phyloP scores from a whole-genome alignment of 37 sponge, comb jelly and placozoan genomes.

The Geodia barretti region DNA sequence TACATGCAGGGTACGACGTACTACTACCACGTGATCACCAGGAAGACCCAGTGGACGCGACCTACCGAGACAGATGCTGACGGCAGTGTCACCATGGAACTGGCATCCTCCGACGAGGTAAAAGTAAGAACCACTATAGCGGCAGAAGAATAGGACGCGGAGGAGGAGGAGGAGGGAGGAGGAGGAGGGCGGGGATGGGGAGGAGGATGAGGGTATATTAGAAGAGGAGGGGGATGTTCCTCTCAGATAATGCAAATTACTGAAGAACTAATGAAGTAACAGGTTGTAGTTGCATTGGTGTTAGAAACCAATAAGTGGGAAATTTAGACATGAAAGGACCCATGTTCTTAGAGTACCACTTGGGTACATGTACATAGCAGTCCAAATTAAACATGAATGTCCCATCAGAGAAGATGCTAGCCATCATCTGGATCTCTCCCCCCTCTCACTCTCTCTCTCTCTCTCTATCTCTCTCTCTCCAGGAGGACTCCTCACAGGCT shows the following conservation, averaged over 20 bases:
- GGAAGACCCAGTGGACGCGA: slow-evolving; percentile 81
- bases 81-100: slow-evolving; percentile 48
- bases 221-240: too few species aligned
- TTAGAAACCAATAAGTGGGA: neutral
- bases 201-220: neutral
- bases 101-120: slow-evolving; percentile 14
- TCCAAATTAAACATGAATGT: too few species aligned
- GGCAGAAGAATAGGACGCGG: neutral
- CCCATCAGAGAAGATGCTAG: too few species aligned
- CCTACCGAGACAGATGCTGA: slow-evolving; percentile 44
- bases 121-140: neutral
- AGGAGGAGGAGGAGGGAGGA: slow-evolving; percentile 15
- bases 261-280: too few species aligned
- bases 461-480: neutral
- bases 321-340: too few species aligned
- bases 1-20: slow-evolving; percentile 46
- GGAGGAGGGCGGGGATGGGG: neutral
- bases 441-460: neutral
- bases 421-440: too few species aligned
- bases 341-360: neutral
- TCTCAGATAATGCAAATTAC: too few species aligned
- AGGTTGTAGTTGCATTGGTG: neutral
- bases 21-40: slow-evolving; percentile 73
- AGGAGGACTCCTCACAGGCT: neutral
- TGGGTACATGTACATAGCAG: neutral